Evolutionary conservation across 2,888 invertebrate species (phyloP), one percentile per base, ranked within the genome.

Genomic region (Crossocerus cetratus): DNA sequence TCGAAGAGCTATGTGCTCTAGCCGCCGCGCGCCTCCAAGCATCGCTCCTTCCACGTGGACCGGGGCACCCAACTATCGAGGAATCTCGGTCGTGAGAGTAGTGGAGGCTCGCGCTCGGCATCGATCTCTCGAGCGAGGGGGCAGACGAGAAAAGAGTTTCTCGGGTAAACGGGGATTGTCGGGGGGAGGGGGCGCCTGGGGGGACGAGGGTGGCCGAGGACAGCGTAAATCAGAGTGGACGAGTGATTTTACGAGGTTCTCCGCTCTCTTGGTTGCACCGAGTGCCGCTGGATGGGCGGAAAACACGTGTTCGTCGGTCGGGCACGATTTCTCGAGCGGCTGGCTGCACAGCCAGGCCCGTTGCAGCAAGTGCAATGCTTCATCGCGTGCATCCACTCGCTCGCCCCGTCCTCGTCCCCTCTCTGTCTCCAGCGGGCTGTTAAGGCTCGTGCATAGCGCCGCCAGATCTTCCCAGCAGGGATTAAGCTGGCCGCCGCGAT

Each of bases 241-340:
- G 55, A 56, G 58, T 58, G 63, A 73, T 65, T 73, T 73, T 69
- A 73, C 53, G 59, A 49, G 53, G 62, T 72, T 67, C 66, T 49
- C 57, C 49, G 32, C 32, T 32, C 8, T 32, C 32, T 32, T 32
- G 49, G 56, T 42, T 69, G 57, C 57, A 58, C 18, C 21, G 65
- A 32, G 67, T 59, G 67, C 57, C 61, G 42, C 65, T 32, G 65
- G 72, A 72, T 65, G 43, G 64, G 69, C 60, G 49, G 64, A 18
- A 20, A 69, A 74, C 80, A 74, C 74, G 76, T 76, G 79, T 70
- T 72, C 14, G 72, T 57, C 67, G 70, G n/a, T 5, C 62, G 60
- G 45, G 67, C 65, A 45, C 56, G 79, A 69, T 62, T 55, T 74
- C 68, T 54, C 61, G 43, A 57, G 49, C 70, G 70, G 58, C 3